Conservation (phyloP, 2,113 vertebrate species). For the Gambusia affinis region DNA sequence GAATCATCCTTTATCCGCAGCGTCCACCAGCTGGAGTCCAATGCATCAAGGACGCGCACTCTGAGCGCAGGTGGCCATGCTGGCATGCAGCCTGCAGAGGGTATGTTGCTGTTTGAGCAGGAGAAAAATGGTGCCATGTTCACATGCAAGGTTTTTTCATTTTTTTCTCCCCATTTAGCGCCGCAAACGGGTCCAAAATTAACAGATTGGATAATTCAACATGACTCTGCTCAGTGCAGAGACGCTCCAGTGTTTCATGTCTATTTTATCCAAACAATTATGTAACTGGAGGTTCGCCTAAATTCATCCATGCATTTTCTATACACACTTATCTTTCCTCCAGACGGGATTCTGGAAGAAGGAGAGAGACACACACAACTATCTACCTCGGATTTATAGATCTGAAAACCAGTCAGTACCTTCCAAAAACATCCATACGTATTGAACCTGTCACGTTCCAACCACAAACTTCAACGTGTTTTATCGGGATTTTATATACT, state of each 20-base stretch:
- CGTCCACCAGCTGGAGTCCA: slow-evolving; percentile 68
- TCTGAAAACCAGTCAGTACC: not conserved
- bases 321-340: no score
- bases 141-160: not conserved
- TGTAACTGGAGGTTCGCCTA: slow-evolving; percentile 1
- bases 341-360: no score
- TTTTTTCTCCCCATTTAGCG: slow-evolving; percentile 5
- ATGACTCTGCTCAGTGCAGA: slow-evolving; percentile 13
- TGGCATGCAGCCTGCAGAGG: slow-evolving; percentile 23
- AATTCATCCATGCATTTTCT: not conserved
- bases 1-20: slow-evolving; percentile 78
- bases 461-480: not conserved
- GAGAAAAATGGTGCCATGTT: slow-evolving; percentile 10
- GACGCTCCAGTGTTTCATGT: not conserved
- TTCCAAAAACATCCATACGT: not conserved
- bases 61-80: slow-evolving; percentile 30
- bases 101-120: slow-evolving; percentile 16
- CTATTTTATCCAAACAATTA: slow-evolving; percentile 6
- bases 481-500: not conserved
- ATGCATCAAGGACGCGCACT: slow-evolving; percentile 7
- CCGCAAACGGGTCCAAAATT: slow-evolving; percentile 5
- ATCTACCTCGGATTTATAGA: not conserved
- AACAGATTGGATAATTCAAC: slow-evolving; percentile 21
- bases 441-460: no score
- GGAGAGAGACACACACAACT: no score